These are phyloP conservation scores for Alloscopus bannaensis DNA, from an alignment of 2,888 invertebrate genomes.

Conservation along the genomic window DNA sequence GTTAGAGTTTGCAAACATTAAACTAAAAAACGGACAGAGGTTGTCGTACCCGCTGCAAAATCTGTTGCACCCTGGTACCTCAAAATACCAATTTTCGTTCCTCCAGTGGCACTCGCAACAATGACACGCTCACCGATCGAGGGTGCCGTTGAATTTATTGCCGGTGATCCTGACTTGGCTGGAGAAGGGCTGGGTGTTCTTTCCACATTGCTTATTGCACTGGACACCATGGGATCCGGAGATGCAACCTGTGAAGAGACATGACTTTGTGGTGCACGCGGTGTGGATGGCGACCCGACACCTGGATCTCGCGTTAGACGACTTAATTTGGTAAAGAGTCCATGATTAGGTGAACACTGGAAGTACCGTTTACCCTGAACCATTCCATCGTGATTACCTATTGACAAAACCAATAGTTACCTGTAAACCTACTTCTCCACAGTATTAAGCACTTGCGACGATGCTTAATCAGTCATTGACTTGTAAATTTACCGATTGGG, in stretches of 20 bases:
- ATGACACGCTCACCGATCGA: slow-evolving; percentile 94
- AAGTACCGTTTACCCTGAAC: slow-evolving; percentile 95
- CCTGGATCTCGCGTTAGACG: slow-evolving; percentile 87
- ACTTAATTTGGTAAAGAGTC: slow-evolving; percentile 93
- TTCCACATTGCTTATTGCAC: slow-evolving; percentile 19
- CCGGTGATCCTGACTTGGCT: neutral
- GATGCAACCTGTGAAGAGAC: slow-evolving; percentile 31
- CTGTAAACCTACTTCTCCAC: neutral
- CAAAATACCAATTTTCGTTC: slow-evolving; percentile 91
- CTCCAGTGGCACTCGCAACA: slow-evolving; percentile 87
- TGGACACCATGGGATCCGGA: slow-evolving; percentile 35
- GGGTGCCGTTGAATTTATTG: slow-evolving; percentile 75
- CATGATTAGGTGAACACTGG: slow-evolving; percentile 92
- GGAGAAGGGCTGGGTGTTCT: slow-evolving; percentile 53
- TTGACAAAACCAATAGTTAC: neutral
- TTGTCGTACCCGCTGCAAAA: slow-evolving; percentile 81
- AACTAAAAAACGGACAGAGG: neutral
- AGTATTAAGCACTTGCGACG: neutral
- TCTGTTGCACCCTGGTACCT: slow-evolving; percentile 91
- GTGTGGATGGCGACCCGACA: slow-evolving; percentile 60
- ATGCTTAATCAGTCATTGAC: neutral
- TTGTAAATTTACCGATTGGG: slow-evolving; percentile 84
- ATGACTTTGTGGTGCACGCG: slow-evolving; percentile 41
- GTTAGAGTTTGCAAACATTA: no score
- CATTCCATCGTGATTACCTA: slow-evolving; percentile 97